Evolutionary conservation across 2,113 vertebrate genomes (phyloP), one percentile per base, ranked within the genome.

Genomic region (Tor tambroides): DNA sequence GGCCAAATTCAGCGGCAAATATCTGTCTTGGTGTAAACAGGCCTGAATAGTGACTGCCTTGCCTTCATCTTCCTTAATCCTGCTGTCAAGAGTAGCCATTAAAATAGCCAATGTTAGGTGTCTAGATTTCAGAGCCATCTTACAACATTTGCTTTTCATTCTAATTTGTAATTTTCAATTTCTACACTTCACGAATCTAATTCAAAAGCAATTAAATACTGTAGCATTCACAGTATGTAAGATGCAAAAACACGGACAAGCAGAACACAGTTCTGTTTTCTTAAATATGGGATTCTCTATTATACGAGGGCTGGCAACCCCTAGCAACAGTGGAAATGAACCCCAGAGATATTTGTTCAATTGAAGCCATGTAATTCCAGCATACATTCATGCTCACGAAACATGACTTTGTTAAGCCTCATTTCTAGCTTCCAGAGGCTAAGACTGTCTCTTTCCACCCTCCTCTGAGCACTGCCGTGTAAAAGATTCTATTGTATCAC

Each of bases 401-500:
- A 86, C 84, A 80, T 74, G 83, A 59, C 88, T 86, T 85, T 85
- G 65, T 87, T 87, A 90, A 88, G 87, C 61, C 87, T 87, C 54
- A 38, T 67, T 89, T 72, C 79, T 86, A 85, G 85, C 75, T 85
- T 87, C n/a, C 30, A 8, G 84, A 87, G 88, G 69, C 82, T 82
- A 88, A 80, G 74, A 72, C 88, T 87, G 79, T 85, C 61, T 51
- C 21, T 61, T 81, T 74, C 85, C 78, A 74, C 76, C 84, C 3
- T 59, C 61, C 88, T 90, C 59, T 85, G 21, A 87, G 90, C 90
- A n/a, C 71, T 74, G 71, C 35, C 19, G 10, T 0, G 21, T n/a
- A 35, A 35, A 88, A 86, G 77, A 92, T 92, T 91, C 92, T 92
- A 94, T 88, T 89, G 75, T 88, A 91, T 85, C 87, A 77, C 69